phyloP scores from a whole-genome alignment of 2,797 vertebrate species.

The Tragopan temminckii region DNA sequence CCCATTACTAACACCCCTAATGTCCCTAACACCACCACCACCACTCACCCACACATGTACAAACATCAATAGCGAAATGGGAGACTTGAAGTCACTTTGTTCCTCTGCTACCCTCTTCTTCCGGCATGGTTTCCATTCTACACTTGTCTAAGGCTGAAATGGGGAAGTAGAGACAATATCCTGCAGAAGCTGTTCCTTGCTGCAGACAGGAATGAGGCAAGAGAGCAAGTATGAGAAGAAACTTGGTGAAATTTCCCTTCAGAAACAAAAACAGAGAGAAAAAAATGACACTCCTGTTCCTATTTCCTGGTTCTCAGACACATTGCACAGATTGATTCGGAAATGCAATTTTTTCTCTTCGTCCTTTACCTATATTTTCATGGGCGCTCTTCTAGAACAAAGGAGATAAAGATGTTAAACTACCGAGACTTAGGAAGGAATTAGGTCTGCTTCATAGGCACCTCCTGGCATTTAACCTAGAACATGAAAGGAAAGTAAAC shows the following conservation, averaged over 20 bases:
- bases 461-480: neutral
- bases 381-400: neutral
- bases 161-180: accelerated
- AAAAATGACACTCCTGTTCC: neutral
- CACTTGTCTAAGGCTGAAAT: neutral
- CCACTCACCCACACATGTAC: no score
- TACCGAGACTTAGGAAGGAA: neutral
- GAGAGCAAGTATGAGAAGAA: neutral
- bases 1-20: neutral
- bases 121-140: neutral
- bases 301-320: neutral
- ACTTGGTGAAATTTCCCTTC: neutral
- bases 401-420: neutral
- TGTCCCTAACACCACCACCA: no score
- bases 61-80: neutral
- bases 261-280: neutral
- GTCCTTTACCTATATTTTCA: neutral
- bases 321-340: neutral
- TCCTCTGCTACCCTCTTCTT: neutral
- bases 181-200: neutral
- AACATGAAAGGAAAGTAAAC: neutral
- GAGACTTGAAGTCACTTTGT: neutral
- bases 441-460: neutral
- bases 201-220: neutral
- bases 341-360: neutral